A percentile compares a stretch with the other conserved stretches of the same genome.
Conservation (phyloP, 2,797 vertebrate genomes). For the Yasuhikotakia modesta region DNA sequence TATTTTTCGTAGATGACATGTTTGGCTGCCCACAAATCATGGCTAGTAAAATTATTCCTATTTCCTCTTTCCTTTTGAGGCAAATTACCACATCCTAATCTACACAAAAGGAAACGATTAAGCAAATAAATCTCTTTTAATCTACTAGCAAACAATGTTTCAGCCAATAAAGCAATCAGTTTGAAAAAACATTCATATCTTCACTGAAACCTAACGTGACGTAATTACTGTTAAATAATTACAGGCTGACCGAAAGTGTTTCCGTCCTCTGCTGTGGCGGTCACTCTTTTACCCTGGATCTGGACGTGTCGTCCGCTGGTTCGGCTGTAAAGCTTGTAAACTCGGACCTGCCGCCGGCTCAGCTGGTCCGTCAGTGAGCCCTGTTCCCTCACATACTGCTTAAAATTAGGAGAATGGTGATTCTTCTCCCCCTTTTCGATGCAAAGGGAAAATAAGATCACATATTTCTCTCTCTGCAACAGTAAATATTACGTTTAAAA, state of each 20-base stretch:
- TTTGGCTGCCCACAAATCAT: neutral
- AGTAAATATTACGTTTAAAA: constrained; percentile 15
- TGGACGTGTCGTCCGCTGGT: constrained; percentile 92
- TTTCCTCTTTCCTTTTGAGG: constrained; percentile 7
- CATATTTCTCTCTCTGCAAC: constrained; percentile 71
- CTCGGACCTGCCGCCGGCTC: constrained; percentile 89
- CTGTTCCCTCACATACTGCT: constrained; percentile 95
- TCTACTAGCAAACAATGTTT: constrained; percentile 23
- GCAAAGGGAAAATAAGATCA: constrained; percentile 91
- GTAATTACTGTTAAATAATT: constrained; percentile 14
- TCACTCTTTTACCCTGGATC: constrained; percentile 84
- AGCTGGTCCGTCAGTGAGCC: constrained; percentile 88
- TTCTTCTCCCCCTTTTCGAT: constrained; percentile 89
- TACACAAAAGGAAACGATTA: constrained; percentile 33
- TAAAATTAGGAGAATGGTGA: constrained; percentile 99
- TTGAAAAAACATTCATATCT: constrained; percentile 17
- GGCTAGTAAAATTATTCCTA: neutral
- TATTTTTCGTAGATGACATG: neutral
- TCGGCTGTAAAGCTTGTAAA: constrained; percentile 93
- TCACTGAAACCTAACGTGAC: constrained; percentile 31
- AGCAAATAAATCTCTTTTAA: constrained; percentile 27
- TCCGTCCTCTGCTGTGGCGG: constrained; percentile 87
- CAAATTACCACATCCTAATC: constrained; percentile 41
- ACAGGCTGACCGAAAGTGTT: constrained; percentile 80
- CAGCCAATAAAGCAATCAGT: constrained; percentile 45